These are phyloP conservation scores for Crenichthys baileyi DNA, from an alignment of 2,797 vertebrate species.

Conservation along the genomic window DNA sequence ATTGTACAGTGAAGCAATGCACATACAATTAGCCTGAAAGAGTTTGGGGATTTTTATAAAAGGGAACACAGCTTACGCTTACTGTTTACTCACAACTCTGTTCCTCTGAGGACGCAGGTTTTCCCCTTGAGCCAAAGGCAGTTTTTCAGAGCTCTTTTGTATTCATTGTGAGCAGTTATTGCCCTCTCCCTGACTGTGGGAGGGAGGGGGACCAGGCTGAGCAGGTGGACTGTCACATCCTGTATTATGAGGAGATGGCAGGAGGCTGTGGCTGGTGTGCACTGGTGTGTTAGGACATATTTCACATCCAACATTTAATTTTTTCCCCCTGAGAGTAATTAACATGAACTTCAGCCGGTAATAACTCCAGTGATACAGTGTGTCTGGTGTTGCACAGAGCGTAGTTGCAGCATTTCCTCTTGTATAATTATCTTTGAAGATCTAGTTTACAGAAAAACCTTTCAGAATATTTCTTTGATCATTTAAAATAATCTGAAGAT, in stretches of 20 bases:
- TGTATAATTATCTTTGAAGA: background rate
- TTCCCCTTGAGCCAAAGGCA: slow-evolving; percentile 55
- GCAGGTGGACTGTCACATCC: slow-evolving; percentile 62
- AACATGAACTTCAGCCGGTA: slow-evolving; percentile 37
- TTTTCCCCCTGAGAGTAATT: slow-evolving; percentile 44
- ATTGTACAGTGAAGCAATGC: slow-evolving; percentile 21
- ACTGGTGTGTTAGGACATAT: slow-evolving; percentile 18
- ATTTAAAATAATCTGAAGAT: background rate
- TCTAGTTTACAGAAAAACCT: background rate
- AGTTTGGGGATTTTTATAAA: no score
- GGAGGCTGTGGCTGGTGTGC: slow-evolving; percentile 39
- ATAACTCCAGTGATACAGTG: slow-evolving; percentile 31
- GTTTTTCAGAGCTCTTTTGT: slow-evolving; percentile 68
- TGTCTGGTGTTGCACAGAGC: slow-evolving; percentile 8
- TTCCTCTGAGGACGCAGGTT: slow-evolving; percentile 35
- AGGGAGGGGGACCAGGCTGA: slow-evolving; percentile 37
- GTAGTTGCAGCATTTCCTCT: slow-evolving; percentile 11
- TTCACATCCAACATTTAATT: slow-evolving; percentile 35
- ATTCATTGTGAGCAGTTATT: slow-evolving; percentile 65
- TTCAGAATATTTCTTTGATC: background rate
- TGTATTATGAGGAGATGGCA: slow-evolving; percentile 44
- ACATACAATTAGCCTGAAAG: background rate
- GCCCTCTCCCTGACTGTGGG: slow-evolving; percentile 54
- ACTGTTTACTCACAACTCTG: slow-evolving; percentile 8
- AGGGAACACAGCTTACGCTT: slow-evolving; percentile 4